Conservation (phyloP, 2,113 vertebrate species). For the Sphaerodactylus townsendi region DNA sequence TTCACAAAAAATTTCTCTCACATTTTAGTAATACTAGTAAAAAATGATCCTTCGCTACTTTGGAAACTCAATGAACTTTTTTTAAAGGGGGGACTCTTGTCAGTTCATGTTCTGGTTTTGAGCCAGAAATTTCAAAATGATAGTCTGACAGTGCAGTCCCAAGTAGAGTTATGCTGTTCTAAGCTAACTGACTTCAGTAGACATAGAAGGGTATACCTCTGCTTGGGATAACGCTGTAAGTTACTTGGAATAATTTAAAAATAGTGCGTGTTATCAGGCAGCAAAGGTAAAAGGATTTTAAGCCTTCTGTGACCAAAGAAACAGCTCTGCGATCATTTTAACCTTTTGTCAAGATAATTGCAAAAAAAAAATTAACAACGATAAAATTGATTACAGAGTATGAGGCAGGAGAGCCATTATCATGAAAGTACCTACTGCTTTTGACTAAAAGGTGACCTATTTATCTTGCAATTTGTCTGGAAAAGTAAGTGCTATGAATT, state of each 20-base stretch:
- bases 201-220: too few species aligned
- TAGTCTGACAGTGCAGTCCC: conserved; percentile 35
- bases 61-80: not conserved
- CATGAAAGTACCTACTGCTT: conserved; percentile 37
- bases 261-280: conserved; percentile 62
- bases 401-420: conserved; percentile 64
- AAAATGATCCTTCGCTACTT: conserved; percentile 1
- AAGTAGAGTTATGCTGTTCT: too few species aligned
- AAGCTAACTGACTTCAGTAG: too few species aligned
- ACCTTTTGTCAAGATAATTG: conserved; percentile 73
- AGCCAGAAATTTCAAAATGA: conserved; percentile 59
- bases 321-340: conserved; percentile 63
- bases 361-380: conserved; percentile 73
- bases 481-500: conserved; percentile 30
- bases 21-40: not conserved
- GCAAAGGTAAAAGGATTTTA: conserved; percentile 58
- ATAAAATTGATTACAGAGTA: conserved; percentile 63
- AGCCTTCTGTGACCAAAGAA: conserved; percentile 60
- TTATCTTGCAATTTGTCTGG: conserved; percentile 33
- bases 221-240: not conserved
- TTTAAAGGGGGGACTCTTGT: conserved; percentile 16
- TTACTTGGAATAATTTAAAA: conserved; percentile 59
- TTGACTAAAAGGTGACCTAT: conserved; percentile 52
- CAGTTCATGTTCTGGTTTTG: conserved; percentile 47
- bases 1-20: not conserved